Evolutionary conservation across 2,888 invertebrate genomes (phyloP).

Genomic region (Hypselothyrea guttata): DNA sequence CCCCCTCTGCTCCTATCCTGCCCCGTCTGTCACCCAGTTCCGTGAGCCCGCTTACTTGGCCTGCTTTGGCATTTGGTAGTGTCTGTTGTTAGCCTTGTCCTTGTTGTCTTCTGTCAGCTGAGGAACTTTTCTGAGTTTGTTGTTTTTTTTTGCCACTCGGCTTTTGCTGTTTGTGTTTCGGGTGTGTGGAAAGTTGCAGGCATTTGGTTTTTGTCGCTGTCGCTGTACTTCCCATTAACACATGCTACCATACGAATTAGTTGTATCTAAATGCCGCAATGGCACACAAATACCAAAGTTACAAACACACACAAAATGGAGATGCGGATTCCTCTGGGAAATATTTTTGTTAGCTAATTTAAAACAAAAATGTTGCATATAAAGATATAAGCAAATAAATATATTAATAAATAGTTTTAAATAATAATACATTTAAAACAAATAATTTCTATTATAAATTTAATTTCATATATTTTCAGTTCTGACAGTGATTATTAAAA

Average conservation of each 20-base stretch:
- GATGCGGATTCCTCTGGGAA: too few species aligned
- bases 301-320: too few species aligned
- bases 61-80: constrained; percentile 6
- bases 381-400: too few species aligned
- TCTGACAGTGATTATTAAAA: too few species aligned
- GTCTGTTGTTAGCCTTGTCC: constrained; percentile 65
- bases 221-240: neutral
- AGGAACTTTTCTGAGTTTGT: constrained; percentile 50
- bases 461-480: too few species aligned
- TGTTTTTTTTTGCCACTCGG: constrained; percentile 43
- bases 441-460: too few species aligned
- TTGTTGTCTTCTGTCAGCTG: constrained; percentile 66
- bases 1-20: constrained; percentile 28
- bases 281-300: too few species aligned
- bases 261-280: neutral
- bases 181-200: constrained; percentile 57
- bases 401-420: too few species aligned
- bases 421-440: too few species aligned
- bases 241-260: neutral
- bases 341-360: too few species aligned
- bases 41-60: constrained; percentile 19
- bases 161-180: constrained; percentile 55
- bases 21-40: constrained; percentile 23
- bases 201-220: constrained; percentile 32
- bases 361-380: too few species aligned